These are phyloP conservation scores for Lasiurus borealis DNA, from an alignment of 2,113 vertebrate genomes.

Conservation along the genomic window DNA sequence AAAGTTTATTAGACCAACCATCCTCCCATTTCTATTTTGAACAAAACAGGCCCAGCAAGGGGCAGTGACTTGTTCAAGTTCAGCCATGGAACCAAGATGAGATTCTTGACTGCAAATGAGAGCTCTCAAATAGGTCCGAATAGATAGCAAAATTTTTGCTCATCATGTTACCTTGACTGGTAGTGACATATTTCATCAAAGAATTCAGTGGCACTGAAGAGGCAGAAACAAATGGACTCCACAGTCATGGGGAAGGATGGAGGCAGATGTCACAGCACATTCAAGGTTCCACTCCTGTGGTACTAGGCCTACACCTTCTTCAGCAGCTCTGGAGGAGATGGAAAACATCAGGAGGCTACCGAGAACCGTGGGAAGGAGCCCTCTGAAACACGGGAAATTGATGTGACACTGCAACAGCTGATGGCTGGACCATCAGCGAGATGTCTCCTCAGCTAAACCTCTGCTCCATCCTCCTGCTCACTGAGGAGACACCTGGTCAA, in stretches of 20 bases:
- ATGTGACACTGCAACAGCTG: not conserved
- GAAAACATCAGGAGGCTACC: not conserved
- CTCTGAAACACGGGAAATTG: conserved; percentile 34
- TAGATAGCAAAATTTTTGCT: not conserved
- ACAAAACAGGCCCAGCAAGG: not conserved
- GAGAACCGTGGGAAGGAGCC: not conserved
- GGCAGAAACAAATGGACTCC: conserved; percentile 57
- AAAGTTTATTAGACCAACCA: conserved; percentile 8
- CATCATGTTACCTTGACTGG: conserved; percentile 65
- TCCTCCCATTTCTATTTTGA: not conserved
- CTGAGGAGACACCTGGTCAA: accelerated
- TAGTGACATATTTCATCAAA: conserved; percentile 81
- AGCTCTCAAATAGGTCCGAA: conserved; percentile 8
- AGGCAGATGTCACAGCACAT: conserved; percentile 50
- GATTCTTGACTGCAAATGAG: not conserved
- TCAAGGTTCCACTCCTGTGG: accelerated
- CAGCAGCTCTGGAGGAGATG: not conserved
- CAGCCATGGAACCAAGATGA: not conserved
- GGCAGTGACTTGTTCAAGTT: not conserved
- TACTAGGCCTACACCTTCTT: not conserved
- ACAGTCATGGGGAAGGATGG: conserved; percentile 51
- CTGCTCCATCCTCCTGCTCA: not conserved
- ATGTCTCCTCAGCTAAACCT: not conserved
- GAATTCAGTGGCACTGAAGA: not conserved
- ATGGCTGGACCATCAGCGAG: not conserved